phyloP scores from a whole-genome alignment of 2,888 invertebrate genomes.

The Nasonia oneida region DNA sequence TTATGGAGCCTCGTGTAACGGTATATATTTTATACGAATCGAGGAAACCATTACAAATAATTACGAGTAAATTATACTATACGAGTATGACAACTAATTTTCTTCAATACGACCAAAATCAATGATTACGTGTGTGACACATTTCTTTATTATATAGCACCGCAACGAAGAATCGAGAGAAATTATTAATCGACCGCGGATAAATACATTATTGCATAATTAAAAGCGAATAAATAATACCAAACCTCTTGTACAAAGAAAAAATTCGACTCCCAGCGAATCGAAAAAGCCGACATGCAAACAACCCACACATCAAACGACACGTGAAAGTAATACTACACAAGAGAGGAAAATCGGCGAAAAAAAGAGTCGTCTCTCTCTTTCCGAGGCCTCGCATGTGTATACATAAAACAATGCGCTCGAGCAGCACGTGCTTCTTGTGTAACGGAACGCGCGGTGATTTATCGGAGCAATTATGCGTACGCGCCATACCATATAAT shows the following conservation, averaged over 20 bases:
- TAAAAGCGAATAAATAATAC: neutral
- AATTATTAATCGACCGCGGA: neutral
- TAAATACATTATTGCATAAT: neutral
- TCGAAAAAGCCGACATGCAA: neutral
- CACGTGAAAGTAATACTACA: neutral
- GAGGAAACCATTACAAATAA: neutral
- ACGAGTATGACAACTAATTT: neutral
- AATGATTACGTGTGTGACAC: neutral
- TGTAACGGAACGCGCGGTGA: conserved; percentile 44
- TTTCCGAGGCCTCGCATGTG: neutral
- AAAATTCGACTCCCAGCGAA: neutral
- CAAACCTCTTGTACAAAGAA: neutral
- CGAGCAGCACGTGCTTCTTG: conserved; percentile 48
- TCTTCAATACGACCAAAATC: neutral
- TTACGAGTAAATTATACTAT: neutral
- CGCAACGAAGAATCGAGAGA: neutral
- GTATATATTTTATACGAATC: neutral
- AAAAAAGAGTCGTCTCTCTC: conserved; percentile 5
- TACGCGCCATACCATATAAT: conserved; percentile 39
- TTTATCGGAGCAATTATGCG: conserved; percentile 52
- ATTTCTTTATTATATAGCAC: neutral
- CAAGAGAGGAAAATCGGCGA: conserved; percentile 4
- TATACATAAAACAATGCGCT: conserved; percentile 26
- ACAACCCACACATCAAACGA: neutral
- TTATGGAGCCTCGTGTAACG: neutral